These are phyloP conservation scores for Drosophila prostipennis DNA, from an alignment of 2,888 invertebrate genomes.

Conservation along the genomic window DNA sequence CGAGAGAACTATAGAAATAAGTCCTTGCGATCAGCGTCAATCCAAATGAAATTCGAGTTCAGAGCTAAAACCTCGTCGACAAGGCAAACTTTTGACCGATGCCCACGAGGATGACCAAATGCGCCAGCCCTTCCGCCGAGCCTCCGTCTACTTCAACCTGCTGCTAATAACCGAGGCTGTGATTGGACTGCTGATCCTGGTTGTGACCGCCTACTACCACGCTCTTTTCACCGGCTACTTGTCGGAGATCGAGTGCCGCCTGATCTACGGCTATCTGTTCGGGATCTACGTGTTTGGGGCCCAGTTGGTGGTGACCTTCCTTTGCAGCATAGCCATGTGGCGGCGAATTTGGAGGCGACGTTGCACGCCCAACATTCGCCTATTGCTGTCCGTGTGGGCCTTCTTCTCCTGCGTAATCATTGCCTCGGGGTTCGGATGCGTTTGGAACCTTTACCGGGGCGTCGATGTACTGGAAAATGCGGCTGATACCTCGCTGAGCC, in stretches of 20 bases:
- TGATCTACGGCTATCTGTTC: constrained; percentile 68
- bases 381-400: constrained; percentile 75
- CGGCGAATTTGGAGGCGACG: constrained; percentile 69
- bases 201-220: constrained; percentile 70
- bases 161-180: constrained; percentile 70
- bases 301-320: constrained; percentile 70
- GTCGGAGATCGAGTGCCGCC: constrained; percentile 57
- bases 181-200: constrained; percentile 68
- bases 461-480: constrained; percentile 57
- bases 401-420: constrained; percentile 74
- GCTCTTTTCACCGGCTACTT: constrained; percentile 64
- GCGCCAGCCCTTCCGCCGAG: constrained; percentile 77
- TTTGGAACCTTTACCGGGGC: constrained; percentile 69
- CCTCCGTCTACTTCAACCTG: constrained; percentile 66
- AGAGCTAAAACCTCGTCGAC: constrained; percentile 3
- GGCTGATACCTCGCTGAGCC: constrained; percentile 69
- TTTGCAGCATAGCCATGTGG: constrained; percentile 76
- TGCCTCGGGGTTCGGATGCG: constrained; percentile 67
- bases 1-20: background rate
- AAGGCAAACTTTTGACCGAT: constrained; percentile 11
- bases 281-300: constrained; percentile 71
- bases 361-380: constrained; percentile 68
- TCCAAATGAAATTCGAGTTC: constrained; percentile 39
- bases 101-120: constrained; percentile 76
- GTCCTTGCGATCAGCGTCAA: constrained; percentile 11